These are phyloP conservation scores for Chironomus tentans DNA, from an alignment of 2,888 invertebrate species.

Conservation along the genomic window DNA sequence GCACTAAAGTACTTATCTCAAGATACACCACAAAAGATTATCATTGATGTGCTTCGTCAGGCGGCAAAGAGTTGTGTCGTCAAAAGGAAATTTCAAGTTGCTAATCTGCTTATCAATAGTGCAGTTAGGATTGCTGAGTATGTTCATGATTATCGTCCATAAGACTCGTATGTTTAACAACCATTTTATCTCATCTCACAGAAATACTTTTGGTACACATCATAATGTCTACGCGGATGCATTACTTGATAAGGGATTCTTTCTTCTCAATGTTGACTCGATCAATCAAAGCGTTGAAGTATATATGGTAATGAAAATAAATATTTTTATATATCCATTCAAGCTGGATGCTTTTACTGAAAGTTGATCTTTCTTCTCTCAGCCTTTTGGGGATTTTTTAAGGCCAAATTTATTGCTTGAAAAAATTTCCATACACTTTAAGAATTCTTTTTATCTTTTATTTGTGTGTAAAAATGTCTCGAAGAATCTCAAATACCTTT, in stretches of 20 bases:
- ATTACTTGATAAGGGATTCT: slow-evolving; percentile 83
- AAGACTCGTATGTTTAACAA: background rate
- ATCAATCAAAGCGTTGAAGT: slow-evolving; percentile 75
- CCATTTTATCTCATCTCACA: background rate
- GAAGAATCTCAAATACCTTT: no score
- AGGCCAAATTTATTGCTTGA: no score
- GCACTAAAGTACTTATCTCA: slow-evolving; percentile 60
- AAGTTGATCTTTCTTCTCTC: no score
- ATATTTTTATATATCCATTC: background rate
- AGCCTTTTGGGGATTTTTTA: no score
- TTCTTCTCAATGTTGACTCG: slow-evolving; percentile 78
- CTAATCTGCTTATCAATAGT: slow-evolving; percentile 72
- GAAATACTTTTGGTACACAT: slow-evolving; percentile 48
- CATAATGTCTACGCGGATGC: slow-evolving; percentile 80
- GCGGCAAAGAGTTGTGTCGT: slow-evolving; percentile 85
- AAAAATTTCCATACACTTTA: no score
- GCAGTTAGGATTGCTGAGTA: slow-evolving; percentile 62
- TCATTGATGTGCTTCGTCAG: slow-evolving; percentile 74
- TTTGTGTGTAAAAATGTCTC: background rate
- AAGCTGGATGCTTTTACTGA: no score
- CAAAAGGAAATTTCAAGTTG: slow-evolving; percentile 73
- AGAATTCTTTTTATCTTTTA: no score
- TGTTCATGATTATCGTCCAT: background rate
- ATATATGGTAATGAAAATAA: slow-evolving; percentile 52
- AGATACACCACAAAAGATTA: slow-evolving; percentile 53